Base-by-base conservation (phyloP, 2,888 invertebrate species). In the Orgyia antiqua region DNA sequence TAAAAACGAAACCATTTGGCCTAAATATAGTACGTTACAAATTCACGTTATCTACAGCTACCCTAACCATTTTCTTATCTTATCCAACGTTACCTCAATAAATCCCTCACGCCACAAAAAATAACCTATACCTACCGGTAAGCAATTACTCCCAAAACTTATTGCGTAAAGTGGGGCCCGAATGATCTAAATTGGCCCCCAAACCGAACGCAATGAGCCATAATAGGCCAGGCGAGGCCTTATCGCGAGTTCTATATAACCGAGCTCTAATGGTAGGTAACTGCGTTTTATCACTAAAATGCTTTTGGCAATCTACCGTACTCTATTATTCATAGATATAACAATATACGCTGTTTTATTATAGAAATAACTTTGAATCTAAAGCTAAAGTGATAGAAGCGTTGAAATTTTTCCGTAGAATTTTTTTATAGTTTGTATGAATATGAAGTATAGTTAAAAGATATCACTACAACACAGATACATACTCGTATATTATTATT, bases 101-200 rank as follows among this genome's bases (percentile, higher is more conserved):
- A 46, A 39, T 26, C 32, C 31, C 11, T 29, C 33, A 24, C 4
- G 36, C 10, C 27, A 25, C 23, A 45, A 23, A 30, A 56, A 50
- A 58, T 53, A 58, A 57, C 50, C 46, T 52, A 58, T 55, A 62
- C 54, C 52, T n/a, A n/a, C n/a, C n/a, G n/a, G 45, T 49, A 42
- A 44, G 58, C 57, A 61, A 68, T 68, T 63, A 63, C 62, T 58
- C 61, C 46, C 51, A 33, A 46, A 54, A 61, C 58, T 59, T 68
- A 63, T 63, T 58, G 56, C 51, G 43, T 47, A 46, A 58, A 63
- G 52, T 56, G 45, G 45, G 32, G 32, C 45, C n/a, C 38, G 42
- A 59, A 58, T 57, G 51, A 53, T 41, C 44, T 40, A 30, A 15
- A 34, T 35, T 33, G 30, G 39, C 23, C 23, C n/a, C 27, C 24